A percentile compares a stretch with the other conserved stretches of the same genome.
These are phyloP conservation scores for Crocallis elinguaria DNA, from an alignment of 2,888 invertebrate species.

Conservation along the genomic window DNA sequence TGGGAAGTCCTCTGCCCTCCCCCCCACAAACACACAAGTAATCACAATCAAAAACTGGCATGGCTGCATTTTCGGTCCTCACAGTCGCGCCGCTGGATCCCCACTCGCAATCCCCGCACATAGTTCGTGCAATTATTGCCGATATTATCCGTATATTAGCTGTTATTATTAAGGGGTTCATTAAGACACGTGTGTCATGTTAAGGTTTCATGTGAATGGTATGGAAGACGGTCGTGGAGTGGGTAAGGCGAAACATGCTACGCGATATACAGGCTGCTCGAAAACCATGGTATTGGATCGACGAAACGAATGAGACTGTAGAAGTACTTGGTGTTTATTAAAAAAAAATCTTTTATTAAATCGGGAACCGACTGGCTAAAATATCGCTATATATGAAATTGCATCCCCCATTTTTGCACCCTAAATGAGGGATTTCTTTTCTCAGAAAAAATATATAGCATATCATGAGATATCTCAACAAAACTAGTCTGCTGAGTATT, in stretches of 20 bases:
- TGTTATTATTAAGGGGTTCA: constrained; percentile 56
- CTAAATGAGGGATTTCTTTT: no score
- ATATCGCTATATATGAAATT: no score
- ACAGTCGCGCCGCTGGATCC: constrained; percentile 42
- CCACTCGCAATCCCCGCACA: constrained; percentile 50
- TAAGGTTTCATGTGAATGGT: constrained; percentile 60
- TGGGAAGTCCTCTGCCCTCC: constrained; percentile 86
- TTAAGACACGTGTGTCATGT: constrained; percentile 62
- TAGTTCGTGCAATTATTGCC: constrained; percentile 57
- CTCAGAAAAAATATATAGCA: no score
- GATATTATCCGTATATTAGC: constrained; percentile 32
- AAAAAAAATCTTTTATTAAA: no score
- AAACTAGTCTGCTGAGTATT: no score
- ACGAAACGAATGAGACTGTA: no score
- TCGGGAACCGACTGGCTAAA: no score
- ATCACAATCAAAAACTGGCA: constrained; percentile 47
- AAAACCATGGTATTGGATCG: neutral
- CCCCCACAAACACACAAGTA: constrained; percentile 48
- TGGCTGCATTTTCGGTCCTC: constrained; percentile 57
- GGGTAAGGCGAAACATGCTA: constrained; percentile 1
- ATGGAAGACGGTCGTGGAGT: constrained; percentile 36
- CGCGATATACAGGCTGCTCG: constrained; percentile 16
- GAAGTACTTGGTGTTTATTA: no score
- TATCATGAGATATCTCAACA: no score
- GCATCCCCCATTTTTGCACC: no score